These are phyloP conservation scores for Cairina moschata DNA, from an alignment of 2,113 vertebrate genomes.

Conservation along the genomic window DNA sequence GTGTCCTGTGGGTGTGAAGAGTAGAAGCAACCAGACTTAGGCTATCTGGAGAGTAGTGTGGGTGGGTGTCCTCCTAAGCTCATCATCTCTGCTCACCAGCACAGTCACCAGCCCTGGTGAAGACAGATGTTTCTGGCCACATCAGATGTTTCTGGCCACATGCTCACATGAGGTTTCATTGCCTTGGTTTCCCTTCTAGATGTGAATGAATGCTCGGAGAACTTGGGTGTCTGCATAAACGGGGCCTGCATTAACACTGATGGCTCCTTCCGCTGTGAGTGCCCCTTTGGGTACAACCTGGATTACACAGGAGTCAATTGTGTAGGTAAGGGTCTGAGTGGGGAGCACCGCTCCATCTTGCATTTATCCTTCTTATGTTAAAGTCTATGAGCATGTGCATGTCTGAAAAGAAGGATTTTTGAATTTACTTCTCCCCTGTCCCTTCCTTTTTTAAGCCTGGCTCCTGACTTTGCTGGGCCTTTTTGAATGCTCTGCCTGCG, in stretches of 20 bases:
- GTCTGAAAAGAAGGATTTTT: neutral
- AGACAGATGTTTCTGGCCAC: rapidly evolving
- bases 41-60: neutral
- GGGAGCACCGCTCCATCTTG: neutral
- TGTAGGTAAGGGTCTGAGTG: conserved; percentile 78
- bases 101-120: neutral
- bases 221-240: conserved; percentile 85
- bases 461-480: neutral
- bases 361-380: rapidly evolving
- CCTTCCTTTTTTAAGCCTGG: neutral
- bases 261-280: conserved; percentile 95
- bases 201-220: conserved; percentile 91
- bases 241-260: conserved; percentile 93
- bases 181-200: conserved; percentile 70
- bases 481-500: neutral
- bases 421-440: neutral
- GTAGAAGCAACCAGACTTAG: neutral
- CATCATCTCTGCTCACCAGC: neutral
- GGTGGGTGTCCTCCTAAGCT: neutral
- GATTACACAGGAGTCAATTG: conserved; percentile 91
- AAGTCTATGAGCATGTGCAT: rapidly evolving
- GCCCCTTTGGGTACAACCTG: conserved; percentile 92
- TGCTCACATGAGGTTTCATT: neutral
- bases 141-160: rapidly evolving
- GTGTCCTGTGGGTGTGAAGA: too few relatives aligned